Conservation (phyloP, 2,797 vertebrate species). For the Hirundo rustica region DNA sequence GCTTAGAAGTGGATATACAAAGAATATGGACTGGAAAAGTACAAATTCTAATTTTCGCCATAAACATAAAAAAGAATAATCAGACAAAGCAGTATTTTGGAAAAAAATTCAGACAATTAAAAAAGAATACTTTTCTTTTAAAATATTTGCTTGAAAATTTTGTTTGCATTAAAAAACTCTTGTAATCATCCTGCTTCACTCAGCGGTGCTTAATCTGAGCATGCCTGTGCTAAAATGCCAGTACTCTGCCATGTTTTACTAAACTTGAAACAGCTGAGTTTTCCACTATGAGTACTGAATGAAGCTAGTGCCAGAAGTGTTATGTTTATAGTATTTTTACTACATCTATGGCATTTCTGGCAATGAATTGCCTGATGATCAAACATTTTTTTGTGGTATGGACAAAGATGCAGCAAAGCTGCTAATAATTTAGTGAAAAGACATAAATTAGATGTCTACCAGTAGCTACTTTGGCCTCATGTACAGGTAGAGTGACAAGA, state of each 20-base stretch:
- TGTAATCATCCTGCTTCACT: not conserved
- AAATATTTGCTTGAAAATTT: not conserved
- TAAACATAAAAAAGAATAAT: not conserved
- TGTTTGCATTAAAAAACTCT: not conserved
- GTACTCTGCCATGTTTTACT: not conserved
- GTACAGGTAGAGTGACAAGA: not conserved
- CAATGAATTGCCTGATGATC: not conserved
- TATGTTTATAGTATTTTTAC: not conserved
- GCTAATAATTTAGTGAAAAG: not conserved
- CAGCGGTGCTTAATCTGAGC: not conserved
- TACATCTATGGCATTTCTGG: not conserved
- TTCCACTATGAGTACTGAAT: not conserved
- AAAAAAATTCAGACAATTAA: not conserved
- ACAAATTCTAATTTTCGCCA: not conserved
- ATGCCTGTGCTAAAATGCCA: not conserved
- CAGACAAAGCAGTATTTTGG: not conserved
- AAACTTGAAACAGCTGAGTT: not conserved
- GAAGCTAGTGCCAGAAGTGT: not conserved
- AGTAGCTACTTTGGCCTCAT: not conserved
- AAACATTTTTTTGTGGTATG: not conserved
- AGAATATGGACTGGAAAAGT: not conserved
- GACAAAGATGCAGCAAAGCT: not conserved
- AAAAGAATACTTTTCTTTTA: not conserved
- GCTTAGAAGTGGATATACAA: not conserved
- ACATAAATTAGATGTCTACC: not conserved